A percentile compares a stretch with the other conserved stretches of the same genome.
These are phyloP conservation scores for Parnassius apollo DNA, from an alignment of 2,888 invertebrate species.

Conservation along the genomic window DNA sequence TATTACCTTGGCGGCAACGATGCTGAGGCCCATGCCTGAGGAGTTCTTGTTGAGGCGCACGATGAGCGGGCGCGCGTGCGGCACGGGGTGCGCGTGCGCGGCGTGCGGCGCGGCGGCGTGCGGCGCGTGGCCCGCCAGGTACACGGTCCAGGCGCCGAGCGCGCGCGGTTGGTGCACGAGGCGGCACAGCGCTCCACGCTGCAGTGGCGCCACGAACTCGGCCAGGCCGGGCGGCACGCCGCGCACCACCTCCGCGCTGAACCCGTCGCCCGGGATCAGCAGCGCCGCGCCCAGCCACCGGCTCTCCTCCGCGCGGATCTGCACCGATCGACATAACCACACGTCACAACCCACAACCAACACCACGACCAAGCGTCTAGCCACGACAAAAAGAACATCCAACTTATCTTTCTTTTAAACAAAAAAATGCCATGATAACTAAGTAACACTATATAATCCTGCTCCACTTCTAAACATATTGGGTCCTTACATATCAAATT, in stretches of 20 bases:
- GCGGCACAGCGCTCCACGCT: slow-evolving; percentile 91
- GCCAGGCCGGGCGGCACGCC: slow-evolving; percentile 96
- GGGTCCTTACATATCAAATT: too few relatives aligned
- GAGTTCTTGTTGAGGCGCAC: slow-evolving; percentile 96
- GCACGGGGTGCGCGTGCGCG: slow-evolving; percentile 85
- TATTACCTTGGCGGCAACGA: slow-evolving; percentile 96
- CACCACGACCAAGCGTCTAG: too few relatives aligned
- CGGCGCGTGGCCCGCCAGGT: slow-evolving; percentile 85
- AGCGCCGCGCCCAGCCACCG: slow-evolving; percentile 94
- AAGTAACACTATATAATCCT: too few relatives aligned
- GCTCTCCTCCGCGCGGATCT: slow-evolving; percentile 93
- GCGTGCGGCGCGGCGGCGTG: slow-evolving; percentile 81
- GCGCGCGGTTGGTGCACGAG: slow-evolving; percentile 95
- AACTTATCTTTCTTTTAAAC: too few relatives aligned
- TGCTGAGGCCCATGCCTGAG: slow-evolving; percentile 98
- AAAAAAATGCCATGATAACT: too few relatives aligned
- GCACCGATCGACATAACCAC: not conserved
- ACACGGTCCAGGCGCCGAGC: slow-evolving; percentile 97
- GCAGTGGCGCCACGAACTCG: slow-evolving; percentile 91
- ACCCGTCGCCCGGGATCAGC: slow-evolving; percentile 97
- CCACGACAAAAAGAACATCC: too few relatives aligned
- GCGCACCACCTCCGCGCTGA: slow-evolving; percentile 96
- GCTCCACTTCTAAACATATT: too few relatives aligned
- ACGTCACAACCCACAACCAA: too few relatives aligned
- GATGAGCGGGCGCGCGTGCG: slow-evolving; percentile 88